Base-by-base conservation (phyloP, 1,140 invertebrate genomes). In the Drosophila ficusphila region DNA sequence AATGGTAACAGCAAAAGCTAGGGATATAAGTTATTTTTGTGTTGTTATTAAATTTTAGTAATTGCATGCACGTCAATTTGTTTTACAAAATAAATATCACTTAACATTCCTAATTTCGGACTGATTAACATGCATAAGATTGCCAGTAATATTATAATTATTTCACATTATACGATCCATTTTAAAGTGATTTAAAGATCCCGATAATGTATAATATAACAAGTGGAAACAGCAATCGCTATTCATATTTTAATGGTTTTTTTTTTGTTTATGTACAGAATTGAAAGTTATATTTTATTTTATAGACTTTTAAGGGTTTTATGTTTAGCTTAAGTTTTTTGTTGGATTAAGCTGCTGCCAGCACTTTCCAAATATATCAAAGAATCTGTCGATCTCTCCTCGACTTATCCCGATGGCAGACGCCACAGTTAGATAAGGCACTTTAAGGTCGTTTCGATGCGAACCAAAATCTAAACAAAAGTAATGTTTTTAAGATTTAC, bases 361-460 rank as follows among this genome's bases (percentile, higher is more conserved):
- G 57, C 90, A 90, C 58, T 88, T 78, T 1, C 81, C 46, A 21
- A 92, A 52, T 47, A 90, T 83, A 21, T 58, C 54, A 42, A 91
- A 77, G 36, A 92, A 92, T 25, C 65, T 72, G 60, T 92, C 81
- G 11, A 92, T 89, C 41, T 92, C 91, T 2, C 29, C 5, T 23
- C 67, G 53, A 6, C 53, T 68, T 7, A 91, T 48, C 7, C 92
- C 92, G 4, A 92, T 33, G 4, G 79, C 64, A 5, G 90, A 85
- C 8, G 92, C 91, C 12, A 83, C 79, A 0, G 92, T 92, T 23
- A 92, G 60, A 54, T 92, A 92, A 0, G 92, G 78, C 14, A 51
- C 61, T 21, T 74, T 41, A 1, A 72, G 36, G 0, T 39, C 12
- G 1, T 49, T 44, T 8, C 57, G 70, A 68, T 92, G 91, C 8